Conservation (phyloP, 2,888 invertebrate species). For the Operophtera brumata region DNA sequence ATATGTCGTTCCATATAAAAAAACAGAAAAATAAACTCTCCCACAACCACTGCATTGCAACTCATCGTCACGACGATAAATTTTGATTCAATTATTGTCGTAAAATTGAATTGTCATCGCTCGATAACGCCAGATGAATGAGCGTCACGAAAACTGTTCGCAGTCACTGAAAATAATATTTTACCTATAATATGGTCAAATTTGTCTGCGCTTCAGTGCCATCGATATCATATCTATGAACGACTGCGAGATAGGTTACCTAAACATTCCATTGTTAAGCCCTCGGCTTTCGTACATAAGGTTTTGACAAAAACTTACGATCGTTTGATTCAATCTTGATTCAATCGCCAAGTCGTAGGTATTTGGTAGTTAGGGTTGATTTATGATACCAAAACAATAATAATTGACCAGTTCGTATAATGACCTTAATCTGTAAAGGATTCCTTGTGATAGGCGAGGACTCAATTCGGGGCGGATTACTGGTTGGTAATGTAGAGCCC, state of each 20-base stretch:
- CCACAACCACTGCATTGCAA: slow-evolving; percentile 3
- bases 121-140: slow-evolving; percentile 30
- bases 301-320: too few relatives aligned
- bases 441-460: too few relatives aligned
- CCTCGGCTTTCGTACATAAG: too few relatives aligned
- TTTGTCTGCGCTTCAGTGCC: neutral
- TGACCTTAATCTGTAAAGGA: too few relatives aligned
- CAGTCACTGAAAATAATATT: slow-evolving; percentile 19
- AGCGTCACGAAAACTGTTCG: slow-evolving; percentile 24
- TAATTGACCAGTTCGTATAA: too few relatives aligned
- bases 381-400: too few relatives aligned
- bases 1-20: neutral
- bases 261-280: neutral
- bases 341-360: too few relatives aligned
- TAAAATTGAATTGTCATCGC: slow-evolving; percentile 32
- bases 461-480: too few relatives aligned
- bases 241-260: neutral
- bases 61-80: slow-evolving; percentile 27
- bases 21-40: neutral
- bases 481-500: too few relatives aligned
- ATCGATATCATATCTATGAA: neutral
- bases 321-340: too few relatives aligned
- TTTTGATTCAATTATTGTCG: slow-evolving; percentile 29
- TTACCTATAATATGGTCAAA: neutral
- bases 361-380: too few relatives aligned